These are phyloP conservation scores for Drosophila limbata DNA, from an alignment of 2,888 invertebrate species.

Conservation along the genomic window DNA sequence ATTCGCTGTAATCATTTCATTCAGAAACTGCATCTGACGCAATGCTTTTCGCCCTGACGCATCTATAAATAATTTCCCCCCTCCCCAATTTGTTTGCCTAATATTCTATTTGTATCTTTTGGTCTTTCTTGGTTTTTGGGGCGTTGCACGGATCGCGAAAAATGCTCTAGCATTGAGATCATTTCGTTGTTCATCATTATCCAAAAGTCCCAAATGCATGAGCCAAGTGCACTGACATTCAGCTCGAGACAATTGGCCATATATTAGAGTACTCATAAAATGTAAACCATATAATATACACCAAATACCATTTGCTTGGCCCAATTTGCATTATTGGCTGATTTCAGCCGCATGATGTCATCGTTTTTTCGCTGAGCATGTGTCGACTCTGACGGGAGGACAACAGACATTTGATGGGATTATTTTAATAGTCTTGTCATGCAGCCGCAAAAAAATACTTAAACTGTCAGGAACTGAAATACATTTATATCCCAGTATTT, in stretches of 20 bases:
- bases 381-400: conserved; percentile 18
- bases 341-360: conserved; percentile 58
- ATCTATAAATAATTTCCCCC: conserved; percentile 41
- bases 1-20: conserved; percentile 50
- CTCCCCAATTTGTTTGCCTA: conserved; percentile 1
- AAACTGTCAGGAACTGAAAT: conserved; percentile 56
- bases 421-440: conserved; percentile 45
- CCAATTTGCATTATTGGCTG: conserved; percentile 64
- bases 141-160: conserved; percentile 32
- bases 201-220: conserved; percentile 35
- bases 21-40: conserved; percentile 50
- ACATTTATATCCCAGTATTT: conserved; percentile 8
- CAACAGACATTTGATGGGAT: conserved; percentile 38
- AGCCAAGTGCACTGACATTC: conserved; percentile 74
- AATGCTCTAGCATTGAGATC: conserved; percentile 73
- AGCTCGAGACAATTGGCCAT: conserved; percentile 65
- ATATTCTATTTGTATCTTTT: conserved; percentile 40
- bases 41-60: conserved; percentile 33
- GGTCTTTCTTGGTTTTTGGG: conserved; percentile 31
- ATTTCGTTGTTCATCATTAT: conserved; percentile 34
- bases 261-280: conserved; percentile 17
- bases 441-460: conserved; percentile 50
- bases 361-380: conserved; percentile 46
- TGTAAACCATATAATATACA: conserved; percentile 12
- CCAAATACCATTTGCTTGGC: conserved; percentile 39